Percentiles rank a stretch among this genome's conserved stretches.
Evolutionary conservation across 2,888 invertebrate species (phyloP).

Genomic region (Balanococcus diminutus): DNA sequence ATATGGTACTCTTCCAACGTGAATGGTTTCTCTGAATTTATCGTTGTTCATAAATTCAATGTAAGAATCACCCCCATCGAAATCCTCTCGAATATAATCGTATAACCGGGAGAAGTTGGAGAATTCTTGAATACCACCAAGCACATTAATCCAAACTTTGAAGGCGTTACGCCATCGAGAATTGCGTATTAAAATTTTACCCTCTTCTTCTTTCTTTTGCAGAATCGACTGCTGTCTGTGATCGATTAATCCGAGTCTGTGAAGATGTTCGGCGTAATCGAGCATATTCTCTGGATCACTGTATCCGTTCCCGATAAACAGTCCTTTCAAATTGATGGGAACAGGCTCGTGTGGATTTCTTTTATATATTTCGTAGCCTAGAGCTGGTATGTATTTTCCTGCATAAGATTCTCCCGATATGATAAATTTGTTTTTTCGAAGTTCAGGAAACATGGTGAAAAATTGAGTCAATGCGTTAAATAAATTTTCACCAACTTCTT

Average conservation of each 20-base stretch:
- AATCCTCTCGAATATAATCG: not conserved
- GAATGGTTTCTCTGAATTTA: slow-evolving; percentile 67
- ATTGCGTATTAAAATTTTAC: slow-evolving; percentile 59
- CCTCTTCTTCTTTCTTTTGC: slow-evolving; percentile 56
- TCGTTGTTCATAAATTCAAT: slow-evolving; percentile 41
- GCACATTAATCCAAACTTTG: not conserved
- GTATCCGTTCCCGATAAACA: slow-evolving; percentile 79
- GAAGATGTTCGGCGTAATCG: slow-evolving; percentile 78
- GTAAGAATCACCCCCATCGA: not conserved
- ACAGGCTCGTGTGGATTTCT: slow-evolving; percentile 65
- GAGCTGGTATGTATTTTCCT: slow-evolving; percentile 79
- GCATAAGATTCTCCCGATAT: slow-evolving; percentile 90
- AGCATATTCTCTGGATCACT: slow-evolving; percentile 80
- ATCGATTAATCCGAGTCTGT: slow-evolving; percentile 77
- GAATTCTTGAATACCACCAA: not conserved
- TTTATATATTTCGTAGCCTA: slow-evolving; percentile 74
- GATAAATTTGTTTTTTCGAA: slow-evolving; percentile 77
- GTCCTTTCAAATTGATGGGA: slow-evolving; percentile 68
- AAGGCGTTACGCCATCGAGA: slow-evolving; percentile 58
- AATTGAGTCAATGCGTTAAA: slow-evolving; percentile 80
- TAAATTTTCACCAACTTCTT: slow-evolving; percentile 79
- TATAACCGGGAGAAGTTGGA: not conserved
- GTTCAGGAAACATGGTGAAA: slow-evolving; percentile 79
- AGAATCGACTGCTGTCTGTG: slow-evolving; percentile 56
- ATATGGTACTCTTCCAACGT: slow-evolving; percentile 82